Evolutionary conservation across 2,888 invertebrate genomes (phyloP), one percentile per base, ranked within the genome.

Genomic region (Spisula subtruncata): DNA sequence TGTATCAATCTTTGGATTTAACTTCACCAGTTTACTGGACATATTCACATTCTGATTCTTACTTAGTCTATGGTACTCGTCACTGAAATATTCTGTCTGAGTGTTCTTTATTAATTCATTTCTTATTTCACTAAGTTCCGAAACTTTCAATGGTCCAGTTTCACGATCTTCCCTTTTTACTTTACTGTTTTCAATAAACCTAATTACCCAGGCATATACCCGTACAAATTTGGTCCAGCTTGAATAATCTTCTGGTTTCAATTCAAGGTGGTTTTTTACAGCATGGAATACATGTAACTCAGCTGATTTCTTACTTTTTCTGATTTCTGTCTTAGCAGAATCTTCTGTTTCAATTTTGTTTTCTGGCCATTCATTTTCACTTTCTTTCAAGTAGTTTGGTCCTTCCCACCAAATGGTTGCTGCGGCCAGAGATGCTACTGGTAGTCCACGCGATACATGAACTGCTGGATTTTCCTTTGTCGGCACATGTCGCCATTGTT

Each of bases 111-210:
- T 25, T 41, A 32, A 66, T 29, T 79, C 41, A 89, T 88, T 54
- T 89, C 82, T 54, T 66, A 18, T 46, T 51, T 79, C 25, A 81
- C 25, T 32, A 25, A 25, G 35, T 18, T 20, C 8, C 25, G 32
- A 25, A 29, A 12, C 16, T 25, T 41, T 60, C 86, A 18, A 20
- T 81, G 60, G 1, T 80, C 35, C 0, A 82, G 60, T 2, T 41
- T 41, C 41, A 8, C 41, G 41, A 41, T 41, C 41, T 41, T 41
- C 41, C 8, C 8, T 20, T 5, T 54, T 20, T 14, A 29, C 41
- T 25, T 46, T 56, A 71, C 91, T 88, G 54, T 89, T 92, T 18
- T 80, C 46, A 20, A 92, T 29, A 48, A 92, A 92, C 12, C 87
- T 60, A 18, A 35, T n/a, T 0, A 87, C 85, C 90, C 87, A 90